Conservation (phyloP, 2,888 invertebrate genomes). For the Drosophila longiperda region DNA sequence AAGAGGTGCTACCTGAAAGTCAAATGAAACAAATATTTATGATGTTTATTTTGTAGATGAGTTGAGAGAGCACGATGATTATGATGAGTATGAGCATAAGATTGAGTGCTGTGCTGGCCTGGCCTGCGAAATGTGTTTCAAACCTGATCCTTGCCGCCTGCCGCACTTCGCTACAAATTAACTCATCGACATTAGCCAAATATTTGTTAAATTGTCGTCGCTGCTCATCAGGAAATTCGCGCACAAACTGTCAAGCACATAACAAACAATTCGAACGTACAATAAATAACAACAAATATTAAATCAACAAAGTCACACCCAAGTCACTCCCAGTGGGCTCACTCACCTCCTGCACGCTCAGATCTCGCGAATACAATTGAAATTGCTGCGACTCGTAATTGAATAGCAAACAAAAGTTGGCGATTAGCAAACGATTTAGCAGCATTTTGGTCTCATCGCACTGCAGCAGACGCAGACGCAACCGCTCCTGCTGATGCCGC, state of each 20-base stretch:
- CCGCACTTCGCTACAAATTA: constrained; percentile 78
- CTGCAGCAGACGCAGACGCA: constrained; percentile 73
- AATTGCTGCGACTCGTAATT: constrained; percentile 69
- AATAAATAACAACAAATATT: constrained; percentile 19
- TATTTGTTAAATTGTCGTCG: constrained; percentile 86
- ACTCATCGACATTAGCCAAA: constrained; percentile 83
- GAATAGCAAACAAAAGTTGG: constrained; percentile 82
- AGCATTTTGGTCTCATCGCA: constrained; percentile 80
- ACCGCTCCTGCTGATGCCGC: constrained; percentile 78
- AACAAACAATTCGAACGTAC: constrained; percentile 24
- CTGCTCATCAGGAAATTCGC: constrained; percentile 83
- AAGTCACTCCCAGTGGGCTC: neutral
- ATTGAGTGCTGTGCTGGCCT: neutral
- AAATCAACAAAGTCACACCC: neutral
- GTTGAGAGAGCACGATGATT: neutral
- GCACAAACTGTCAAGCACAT: constrained; percentile 68
- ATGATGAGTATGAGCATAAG: neutral
- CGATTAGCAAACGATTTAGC: constrained; percentile 78
- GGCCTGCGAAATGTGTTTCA: neutral
- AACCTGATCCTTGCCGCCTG: constrained; percentile 82
- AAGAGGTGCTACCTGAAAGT: constrained; percentile 31
- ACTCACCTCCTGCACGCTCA: constrained; percentile 73
- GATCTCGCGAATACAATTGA: constrained; percentile 67
- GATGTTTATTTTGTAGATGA: neutral
- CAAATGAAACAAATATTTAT: neutral